A percentile compares a stretch with the other conserved stretches of the same genome.
phyloP scores from a whole-genome alignment of 2,888 invertebrate genomes.

The Drosophila limbata region DNA sequence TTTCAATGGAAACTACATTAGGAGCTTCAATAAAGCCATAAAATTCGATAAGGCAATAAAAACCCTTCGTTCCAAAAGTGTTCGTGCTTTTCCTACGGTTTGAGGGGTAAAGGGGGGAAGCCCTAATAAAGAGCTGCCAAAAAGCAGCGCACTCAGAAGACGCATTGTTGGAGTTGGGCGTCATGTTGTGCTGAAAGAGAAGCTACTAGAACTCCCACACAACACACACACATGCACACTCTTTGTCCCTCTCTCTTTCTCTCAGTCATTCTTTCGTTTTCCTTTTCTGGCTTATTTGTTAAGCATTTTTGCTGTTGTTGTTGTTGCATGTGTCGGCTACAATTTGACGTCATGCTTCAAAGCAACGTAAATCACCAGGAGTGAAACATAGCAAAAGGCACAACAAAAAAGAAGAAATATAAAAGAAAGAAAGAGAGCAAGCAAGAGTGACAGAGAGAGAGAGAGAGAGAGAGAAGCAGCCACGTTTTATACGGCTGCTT shows the following conservation, averaged over 20 bases:
- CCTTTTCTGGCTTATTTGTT: slow-evolving; percentile 61
- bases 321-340: slow-evolving; percentile 49
- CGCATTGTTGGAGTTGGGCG: slow-evolving; percentile 57
- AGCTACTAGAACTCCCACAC: slow-evolving; percentile 59
- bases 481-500: slow-evolving; percentile 51
- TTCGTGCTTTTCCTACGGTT: background rate
- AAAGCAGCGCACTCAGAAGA: slow-evolving; percentile 58
- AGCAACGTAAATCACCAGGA: slow-evolving; percentile 69
- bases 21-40: slow-evolving; percentile 70
- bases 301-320: slow-evolving; percentile 53
- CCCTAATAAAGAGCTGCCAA: slow-evolving; percentile 76
- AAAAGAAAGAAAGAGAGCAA: slow-evolving; percentile 5
- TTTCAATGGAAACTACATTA: slow-evolving; percentile 56
- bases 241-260: slow-evolving; percentile 22
- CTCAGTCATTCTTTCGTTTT: slow-evolving; percentile 36
- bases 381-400: slow-evolving; percentile 20
- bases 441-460: slow-evolving; percentile 9
- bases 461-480: slow-evolving; percentile 14
- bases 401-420: slow-evolving; percentile 2
- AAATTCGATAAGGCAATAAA: slow-evolving; percentile 73
- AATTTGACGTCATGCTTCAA: slow-evolving; percentile 78
- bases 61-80: slow-evolving; percentile 20
- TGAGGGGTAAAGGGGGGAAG: slow-evolving; percentile 35
- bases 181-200: slow-evolving; percentile 25
- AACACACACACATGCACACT: slow-evolving; percentile 11